phyloP scores from a whole-genome alignment of 2,797 vertebrate species.

The Triplophysa yarkandensis region DNA sequence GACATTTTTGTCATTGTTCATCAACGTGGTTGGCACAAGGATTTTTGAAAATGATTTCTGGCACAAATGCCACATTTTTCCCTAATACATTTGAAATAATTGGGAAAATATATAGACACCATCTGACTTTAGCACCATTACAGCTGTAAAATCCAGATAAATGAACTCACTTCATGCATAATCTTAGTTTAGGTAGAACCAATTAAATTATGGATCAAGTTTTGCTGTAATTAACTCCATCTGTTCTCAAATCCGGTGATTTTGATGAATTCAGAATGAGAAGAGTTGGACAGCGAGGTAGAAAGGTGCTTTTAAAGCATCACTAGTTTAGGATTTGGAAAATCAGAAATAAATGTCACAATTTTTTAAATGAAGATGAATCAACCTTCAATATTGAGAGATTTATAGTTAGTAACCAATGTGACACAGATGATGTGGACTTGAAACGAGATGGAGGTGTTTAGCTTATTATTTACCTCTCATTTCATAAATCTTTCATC shows the following conservation, averaged over 20 bases:
- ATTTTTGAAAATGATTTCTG: background rate
- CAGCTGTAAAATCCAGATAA: constrained; percentile 6
- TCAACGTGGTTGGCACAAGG: background rate
- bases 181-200: background rate
- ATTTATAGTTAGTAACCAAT: background rate
- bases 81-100: background rate
- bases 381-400: constrained; percentile 6
- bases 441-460: background rate
- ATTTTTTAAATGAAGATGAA: background rate
- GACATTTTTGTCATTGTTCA: background rate
- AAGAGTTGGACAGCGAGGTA: background rate
- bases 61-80: background rate
- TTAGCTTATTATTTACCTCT: background rate
- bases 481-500: background rate
- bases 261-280: constrained; percentile 19
- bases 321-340: constrained; percentile 8
- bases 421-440: background rate
- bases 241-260: constrained; percentile 22
- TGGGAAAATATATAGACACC: background rate
- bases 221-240: constrained; percentile 21
- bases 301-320: constrained; percentile 4
- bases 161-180: constrained; percentile 1
- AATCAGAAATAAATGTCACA: constrained; percentile 2
- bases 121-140: background rate
- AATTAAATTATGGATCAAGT: constrained; percentile 10